Evolutionary conservation across 2,888 invertebrate genomes (phyloP), one percentile per base, ranked within the genome.

Genomic region (Nymphalis urticae): DNA sequence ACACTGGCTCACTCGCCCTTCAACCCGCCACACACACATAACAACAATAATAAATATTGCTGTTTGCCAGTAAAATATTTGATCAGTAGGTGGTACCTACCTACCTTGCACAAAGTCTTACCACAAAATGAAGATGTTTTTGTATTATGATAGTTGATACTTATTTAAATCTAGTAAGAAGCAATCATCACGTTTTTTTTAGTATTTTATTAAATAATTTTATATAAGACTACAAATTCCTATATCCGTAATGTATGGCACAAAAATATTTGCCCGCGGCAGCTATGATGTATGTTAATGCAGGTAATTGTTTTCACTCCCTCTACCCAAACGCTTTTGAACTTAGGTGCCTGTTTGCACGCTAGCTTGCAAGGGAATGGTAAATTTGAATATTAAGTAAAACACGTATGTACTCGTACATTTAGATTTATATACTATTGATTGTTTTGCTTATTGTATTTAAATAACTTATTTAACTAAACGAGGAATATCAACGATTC

Each of bases 281-380:
- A 54, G 65, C 62, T 67, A 72, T 73, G 71, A 75, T 76, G 73
- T 76, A 76, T 78, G 76, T 75, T 76, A 78, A 78, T 78, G 70
- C 64, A 60, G 64, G 75, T 77, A 78, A 78, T 77, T 78, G 76
- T 75, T 77, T 77, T 75, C 74, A 61, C 72, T 70, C 74, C 74
- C 73, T 63, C 71, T 64, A 54, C 71, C 61, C 68, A 27, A 54
- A 61, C 68, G 69, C 68, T 68, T 66, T 70, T 68, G 65, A 72
- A 70, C 72, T 72, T 66, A 64, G 63, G 62, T 69, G 69, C 32
- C 54, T 50, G 70, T 65, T 67, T 62, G 50, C 64, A 67, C 66
- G 63, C 68, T 64, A 58, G 62, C 64, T 68, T 54, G 54, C 42
- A 59, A 60, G 65, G 54, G 51, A 70, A 70, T 68, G 64, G 48